phyloP scores from a whole-genome alignment of 1,140 invertebrate genomes.

The Hestina assimilis region DNA sequence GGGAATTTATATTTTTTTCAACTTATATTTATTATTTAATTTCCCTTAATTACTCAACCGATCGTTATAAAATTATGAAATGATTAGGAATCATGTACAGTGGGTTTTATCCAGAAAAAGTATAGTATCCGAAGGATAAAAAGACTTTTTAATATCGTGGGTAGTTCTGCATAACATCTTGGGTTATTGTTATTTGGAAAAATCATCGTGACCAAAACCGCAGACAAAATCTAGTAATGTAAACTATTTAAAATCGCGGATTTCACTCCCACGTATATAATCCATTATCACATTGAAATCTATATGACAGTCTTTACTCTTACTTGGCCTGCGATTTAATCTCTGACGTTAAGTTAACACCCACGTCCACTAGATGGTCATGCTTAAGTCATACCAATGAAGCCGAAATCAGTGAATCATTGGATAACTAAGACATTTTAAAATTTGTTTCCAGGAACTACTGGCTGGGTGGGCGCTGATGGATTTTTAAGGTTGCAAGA shows the following conservation, averaged over 20 bases:
- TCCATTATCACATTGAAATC: not conserved
- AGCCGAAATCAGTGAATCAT: constrained; percentile 20
- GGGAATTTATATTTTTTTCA: too few relatives aligned
- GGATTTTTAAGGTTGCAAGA: constrained; percentile 89
- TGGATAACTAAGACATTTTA: constrained; percentile 8
- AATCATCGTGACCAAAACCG: too few relatives aligned
- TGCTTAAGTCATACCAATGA: constrained; percentile 7
- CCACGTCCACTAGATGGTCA: not conserved
- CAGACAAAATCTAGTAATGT: too few relatives aligned
- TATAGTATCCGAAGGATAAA: too few relatives aligned
- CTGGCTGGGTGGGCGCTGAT: constrained; percentile 90
- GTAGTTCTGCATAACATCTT: too few relatives aligned
- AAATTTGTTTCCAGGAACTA: constrained; percentile 78
- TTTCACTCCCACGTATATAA: not conserved
- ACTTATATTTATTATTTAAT: too few relatives aligned
- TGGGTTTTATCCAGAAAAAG: too few relatives aligned
- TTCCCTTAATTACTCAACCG: too few relatives aligned
- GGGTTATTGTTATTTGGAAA: too few relatives aligned
- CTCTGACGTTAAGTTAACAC: not conserved
- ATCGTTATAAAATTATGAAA: too few relatives aligned
- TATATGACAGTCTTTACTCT: not conserved
- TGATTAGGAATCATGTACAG: too few relatives aligned
- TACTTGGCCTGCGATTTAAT: constrained; percentile 1
- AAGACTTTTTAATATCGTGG: too few relatives aligned
- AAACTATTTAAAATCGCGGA: not conserved